phyloP scores from a whole-genome alignment of 2,888 invertebrate genomes.

The Nephrocerus scutellatus region DNA sequence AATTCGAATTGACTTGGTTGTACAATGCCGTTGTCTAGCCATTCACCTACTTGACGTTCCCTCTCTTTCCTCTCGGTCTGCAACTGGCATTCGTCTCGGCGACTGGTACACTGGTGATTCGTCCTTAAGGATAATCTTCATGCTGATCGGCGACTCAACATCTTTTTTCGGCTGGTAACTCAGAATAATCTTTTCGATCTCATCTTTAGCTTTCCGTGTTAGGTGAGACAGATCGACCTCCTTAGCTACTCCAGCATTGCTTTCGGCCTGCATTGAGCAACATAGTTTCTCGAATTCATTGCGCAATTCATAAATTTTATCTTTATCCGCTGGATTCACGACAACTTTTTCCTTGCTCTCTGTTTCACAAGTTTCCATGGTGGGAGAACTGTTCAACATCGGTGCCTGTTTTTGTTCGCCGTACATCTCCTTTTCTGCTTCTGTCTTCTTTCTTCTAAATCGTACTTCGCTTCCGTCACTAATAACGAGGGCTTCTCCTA shows the following conservation, averaged over 20 bases:
- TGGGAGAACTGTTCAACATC: conserved; percentile 3
- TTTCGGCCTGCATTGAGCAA: background rate
- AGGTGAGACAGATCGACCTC: background rate
- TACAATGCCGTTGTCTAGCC: too few relatives aligned
- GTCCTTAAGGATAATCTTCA: too few relatives aligned
- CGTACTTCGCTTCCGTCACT: conserved; percentile 2
- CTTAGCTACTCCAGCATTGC: background rate
- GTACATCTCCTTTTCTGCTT: background rate
- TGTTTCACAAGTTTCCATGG: conserved; percentile 3
- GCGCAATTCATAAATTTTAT: background rate
- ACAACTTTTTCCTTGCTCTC: background rate
- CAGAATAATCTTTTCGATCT: background rate
- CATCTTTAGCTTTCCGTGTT: background rate
- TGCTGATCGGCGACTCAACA: background rate
- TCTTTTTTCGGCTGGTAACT: background rate
- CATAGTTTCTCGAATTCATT: background rate
- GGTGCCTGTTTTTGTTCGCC: background rate
- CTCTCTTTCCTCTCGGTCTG: too few relatives aligned
- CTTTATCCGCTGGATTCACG: too few relatives aligned
- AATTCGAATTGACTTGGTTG: too few relatives aligned
- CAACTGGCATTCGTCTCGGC: too few relatives aligned
- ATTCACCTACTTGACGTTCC: too few relatives aligned
- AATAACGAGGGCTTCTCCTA: conserved; percentile 2
- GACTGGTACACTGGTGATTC: too few relatives aligned
- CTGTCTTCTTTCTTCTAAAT: background rate